Evolutionary conservation across 1,140 invertebrate species (phyloP).

Genomic region (Lerema accius): DNA sequence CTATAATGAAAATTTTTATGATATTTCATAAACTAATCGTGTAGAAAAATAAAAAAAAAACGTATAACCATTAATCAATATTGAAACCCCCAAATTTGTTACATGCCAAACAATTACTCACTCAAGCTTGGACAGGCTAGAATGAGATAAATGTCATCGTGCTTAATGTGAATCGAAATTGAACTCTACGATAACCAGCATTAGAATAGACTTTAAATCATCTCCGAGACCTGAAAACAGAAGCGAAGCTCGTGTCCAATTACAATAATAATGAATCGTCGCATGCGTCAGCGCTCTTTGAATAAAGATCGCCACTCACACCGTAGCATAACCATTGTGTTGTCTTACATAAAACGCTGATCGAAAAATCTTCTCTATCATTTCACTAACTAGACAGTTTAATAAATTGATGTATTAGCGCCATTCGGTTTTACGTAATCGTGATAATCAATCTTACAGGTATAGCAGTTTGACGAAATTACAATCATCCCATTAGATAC

Average conservation of each 20-base stretch:
- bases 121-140: constrained; percentile 14
- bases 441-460: background rate
- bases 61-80: background rate
- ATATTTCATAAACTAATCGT: too few species aligned
- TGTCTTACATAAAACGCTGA: constrained; percentile 17
- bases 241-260: constrained; percentile 31
- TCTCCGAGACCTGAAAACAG: constrained; percentile 8
- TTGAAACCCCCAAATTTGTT: constrained; percentile 24
- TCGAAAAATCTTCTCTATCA: constrained; percentile 12
- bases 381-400: constrained; percentile 14
- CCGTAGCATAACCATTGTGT: constrained; percentile 16
- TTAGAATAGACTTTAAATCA: constrained; percentile 1
- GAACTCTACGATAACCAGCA: background rate
- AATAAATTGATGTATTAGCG: constrained; percentile 6
- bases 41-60: background rate
- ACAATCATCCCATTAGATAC: background rate
- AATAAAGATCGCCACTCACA: constrained; percentile 18
- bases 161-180: background rate
- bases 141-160: constrained; percentile 20
- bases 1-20: too few species aligned
- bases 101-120: constrained; percentile 33
- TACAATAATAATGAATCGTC: constrained; percentile 39
- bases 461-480: background rate
- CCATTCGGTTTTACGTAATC: constrained; percentile 12
- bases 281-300: constrained; percentile 10